Conservation (phyloP, 2,888 invertebrate genomes). For the Leptogaster cylindrica region DNA sequence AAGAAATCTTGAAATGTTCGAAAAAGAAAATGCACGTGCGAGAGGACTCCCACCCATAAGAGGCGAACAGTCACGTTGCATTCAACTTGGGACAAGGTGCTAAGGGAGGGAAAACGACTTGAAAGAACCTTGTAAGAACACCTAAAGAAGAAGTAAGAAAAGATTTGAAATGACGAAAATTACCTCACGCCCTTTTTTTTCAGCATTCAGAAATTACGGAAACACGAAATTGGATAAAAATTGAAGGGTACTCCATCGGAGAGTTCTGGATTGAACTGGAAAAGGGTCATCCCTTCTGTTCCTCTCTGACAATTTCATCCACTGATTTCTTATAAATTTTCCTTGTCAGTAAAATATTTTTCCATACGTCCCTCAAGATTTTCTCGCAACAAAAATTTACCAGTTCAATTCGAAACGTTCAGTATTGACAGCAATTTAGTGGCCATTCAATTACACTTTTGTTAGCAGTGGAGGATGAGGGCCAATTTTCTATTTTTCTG, state of each 20-base stretch:
- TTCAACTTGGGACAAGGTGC: not conserved
- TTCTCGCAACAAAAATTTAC: conserved; percentile 12
- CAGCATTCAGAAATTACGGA: conserved; percentile 45
- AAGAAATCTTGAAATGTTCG: too few species aligned
- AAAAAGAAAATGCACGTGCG: not conserved
- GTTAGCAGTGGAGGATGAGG: conserved; percentile 50
- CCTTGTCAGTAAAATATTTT: not conserved
- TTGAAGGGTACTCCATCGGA: conserved; percentile 32
- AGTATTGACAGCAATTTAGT: conserved; percentile 46
- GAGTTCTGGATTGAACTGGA: conserved; percentile 40
- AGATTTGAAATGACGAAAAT: conserved; percentile 44
- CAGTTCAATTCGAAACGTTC: conserved; percentile 40
- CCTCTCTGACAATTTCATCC: not conserved
- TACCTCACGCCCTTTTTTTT: conserved; percentile 45
- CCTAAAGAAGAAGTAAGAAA: conserved; percentile 45
- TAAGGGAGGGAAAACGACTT: conserved; percentile 15
- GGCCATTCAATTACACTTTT: conserved; percentile 50
- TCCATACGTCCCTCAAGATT: not conserved
- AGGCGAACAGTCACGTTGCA: not conserved
- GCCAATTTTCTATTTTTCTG: conserved; percentile 48
- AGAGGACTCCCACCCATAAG: not conserved
- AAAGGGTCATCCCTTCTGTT: conserved; percentile 21
- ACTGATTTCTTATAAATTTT: not conserved
- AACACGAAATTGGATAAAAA: conserved; percentile 43
- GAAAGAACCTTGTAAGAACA: conserved; percentile 43